Evolutionary conservation across 2,113 vertebrate species (phyloP).

Genomic region (Pangasianodon gigas): DNA sequence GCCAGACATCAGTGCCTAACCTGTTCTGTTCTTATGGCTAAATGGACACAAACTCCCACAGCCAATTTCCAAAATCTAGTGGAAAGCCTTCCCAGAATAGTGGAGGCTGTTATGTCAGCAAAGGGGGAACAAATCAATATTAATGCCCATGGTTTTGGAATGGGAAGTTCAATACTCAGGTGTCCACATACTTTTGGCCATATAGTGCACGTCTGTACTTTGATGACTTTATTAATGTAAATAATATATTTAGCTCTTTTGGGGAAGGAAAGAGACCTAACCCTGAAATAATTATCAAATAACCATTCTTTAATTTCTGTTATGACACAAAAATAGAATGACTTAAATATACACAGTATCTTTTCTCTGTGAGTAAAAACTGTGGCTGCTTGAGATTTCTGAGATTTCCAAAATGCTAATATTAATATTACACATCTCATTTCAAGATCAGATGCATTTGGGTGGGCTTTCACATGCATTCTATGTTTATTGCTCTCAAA

Average conservation of each 20-base stretch:
- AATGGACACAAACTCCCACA: neutral
- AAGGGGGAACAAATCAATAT: neutral
- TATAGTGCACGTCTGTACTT: neutral
- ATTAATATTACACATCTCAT: constrained; percentile 2
- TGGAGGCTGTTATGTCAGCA: neutral
- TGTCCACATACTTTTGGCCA: neutral
- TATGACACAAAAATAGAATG: neutral
- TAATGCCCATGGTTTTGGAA: neutral
- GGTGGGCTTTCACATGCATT: constrained; percentile 4
- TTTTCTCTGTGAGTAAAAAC: neutral
- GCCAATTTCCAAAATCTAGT: neutral
- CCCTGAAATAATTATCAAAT: neutral
- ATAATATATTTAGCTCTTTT: neutral
- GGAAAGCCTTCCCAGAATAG: neutral
- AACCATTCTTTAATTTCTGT: neutral
- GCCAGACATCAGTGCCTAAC: neutral
- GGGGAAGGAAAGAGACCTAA: neutral
- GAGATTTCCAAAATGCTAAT: neutral
- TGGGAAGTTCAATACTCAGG: neutral
- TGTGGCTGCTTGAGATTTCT: too few relatives aligned
- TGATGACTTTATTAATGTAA: neutral
- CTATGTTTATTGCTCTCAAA: constrained; percentile 28
- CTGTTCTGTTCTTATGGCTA: neutral
- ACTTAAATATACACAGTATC: neutral
- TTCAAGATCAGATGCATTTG: constrained; percentile 9